A percentile compares a stretch with the other conserved stretches of the same genome.
These are phyloP conservation scores for Punctoribates punctum DNA, from an alignment of 2,888 invertebrate species.

Conservation along the genomic window DNA sequence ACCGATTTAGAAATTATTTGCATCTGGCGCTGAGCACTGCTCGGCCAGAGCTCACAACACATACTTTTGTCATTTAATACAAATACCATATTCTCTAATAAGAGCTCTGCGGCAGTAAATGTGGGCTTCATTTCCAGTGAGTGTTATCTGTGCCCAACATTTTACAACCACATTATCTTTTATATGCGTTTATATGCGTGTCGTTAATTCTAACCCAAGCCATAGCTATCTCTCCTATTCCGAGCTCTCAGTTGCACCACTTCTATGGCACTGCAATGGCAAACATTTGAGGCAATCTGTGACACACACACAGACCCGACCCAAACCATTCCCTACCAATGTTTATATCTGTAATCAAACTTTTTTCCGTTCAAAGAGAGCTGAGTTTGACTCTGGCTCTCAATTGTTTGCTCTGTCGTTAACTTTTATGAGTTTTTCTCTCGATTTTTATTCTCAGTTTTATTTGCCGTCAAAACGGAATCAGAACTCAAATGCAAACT, in stretches of 20 bases:
- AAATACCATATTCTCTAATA: not conserved
- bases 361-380: constrained; percentile 23
- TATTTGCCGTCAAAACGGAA: not conserved
- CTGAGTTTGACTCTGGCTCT: constrained; percentile 7
- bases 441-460: not conserved
- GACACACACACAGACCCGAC: not conserved
- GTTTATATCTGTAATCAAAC: constrained; percentile 23
- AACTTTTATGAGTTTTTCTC: constrained; percentile 18
- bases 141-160: constrained; percentile 27
- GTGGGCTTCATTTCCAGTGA: not conserved
- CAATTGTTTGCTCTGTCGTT: constrained; percentile 33
- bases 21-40: constrained; percentile 29
- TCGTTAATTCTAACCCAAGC: constrained; percentile 32
- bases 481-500: too few species aligned
- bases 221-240: not conserved
- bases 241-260: not conserved
- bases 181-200: constrained; percentile 30
- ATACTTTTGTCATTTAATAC: constrained; percentile 4
- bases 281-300: constrained; percentile 35
- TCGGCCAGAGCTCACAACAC: not conserved
- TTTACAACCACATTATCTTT: constrained; percentile 42
- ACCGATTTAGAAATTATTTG: constrained; percentile 35
- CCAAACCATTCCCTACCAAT: constrained; percentile 7
- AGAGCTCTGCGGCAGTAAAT: not conserved
- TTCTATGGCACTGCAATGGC: not conserved